These are phyloP conservation scores for Exocentrus adspersus DNA, from an alignment of 2,888 invertebrate genomes.

Conservation along the genomic window DNA sequence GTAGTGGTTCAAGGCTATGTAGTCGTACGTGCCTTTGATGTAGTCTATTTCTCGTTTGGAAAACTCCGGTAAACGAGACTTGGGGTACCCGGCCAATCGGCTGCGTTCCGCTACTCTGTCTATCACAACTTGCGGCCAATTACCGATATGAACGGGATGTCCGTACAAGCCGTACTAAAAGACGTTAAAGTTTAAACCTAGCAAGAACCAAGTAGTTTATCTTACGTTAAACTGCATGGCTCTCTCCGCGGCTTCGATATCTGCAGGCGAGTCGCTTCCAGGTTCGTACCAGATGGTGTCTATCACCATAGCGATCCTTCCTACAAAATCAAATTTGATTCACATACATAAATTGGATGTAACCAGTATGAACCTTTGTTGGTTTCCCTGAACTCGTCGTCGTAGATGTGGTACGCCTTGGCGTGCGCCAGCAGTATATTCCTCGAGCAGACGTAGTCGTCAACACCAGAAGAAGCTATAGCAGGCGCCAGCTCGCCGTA, in stretches of 20 bases:
- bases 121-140: slow-evolving; percentile 75
- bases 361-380: too few relatives aligned
- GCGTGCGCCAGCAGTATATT: slow-evolving; percentile 74
- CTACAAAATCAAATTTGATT: not conserved
- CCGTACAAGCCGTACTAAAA: slow-evolving; percentile 46
- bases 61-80: slow-evolving; percentile 74
- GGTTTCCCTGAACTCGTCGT: slow-evolving; percentile 64
- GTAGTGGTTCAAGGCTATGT: slow-evolving; percentile 42
- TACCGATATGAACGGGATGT: slow-evolving; percentile 72
- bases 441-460: slow-evolving; percentile 71
- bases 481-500: slow-evolving; percentile 52
- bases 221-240: slow-evolving; percentile 42
- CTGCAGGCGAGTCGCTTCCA: slow-evolving; percentile 35
- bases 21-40: slow-evolving; percentile 60
- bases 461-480: slow-evolving; percentile 61
- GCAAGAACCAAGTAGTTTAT: not conserved
- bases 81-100: slow-evolving; percentile 58
- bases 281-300: slow-evolving; percentile 43
- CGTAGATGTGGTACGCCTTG: slow-evolving; percentile 70
- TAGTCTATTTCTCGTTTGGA: slow-evolving; percentile 69
- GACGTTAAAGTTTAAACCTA: not conserved
- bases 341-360: too few relatives aligned
- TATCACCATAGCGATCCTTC: slow-evolving; percentile 33
- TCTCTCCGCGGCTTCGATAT: slow-evolving; percentile 41
- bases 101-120: slow-evolving; percentile 70